A percentile compares a stretch with the other conserved stretches of the same genome.
Evolutionary conservation across 2,113 vertebrate genomes (phyloP).

Genomic region (Myocastor coypus): DNA sequence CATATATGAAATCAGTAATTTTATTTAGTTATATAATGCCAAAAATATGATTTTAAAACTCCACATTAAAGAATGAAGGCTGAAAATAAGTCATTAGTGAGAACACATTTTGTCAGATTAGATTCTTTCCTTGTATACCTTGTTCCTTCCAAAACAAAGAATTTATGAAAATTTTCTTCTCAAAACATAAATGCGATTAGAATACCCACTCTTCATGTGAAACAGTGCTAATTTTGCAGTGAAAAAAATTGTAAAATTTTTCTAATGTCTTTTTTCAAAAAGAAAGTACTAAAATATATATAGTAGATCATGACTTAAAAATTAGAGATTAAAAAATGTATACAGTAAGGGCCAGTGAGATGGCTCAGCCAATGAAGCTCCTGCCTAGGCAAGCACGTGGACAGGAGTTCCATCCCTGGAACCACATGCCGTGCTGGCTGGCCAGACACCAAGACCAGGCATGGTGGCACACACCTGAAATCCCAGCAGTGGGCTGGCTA

Average conservation of each 20-base stretch:
- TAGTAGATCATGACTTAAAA: slow-evolving; percentile 44
- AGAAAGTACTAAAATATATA: slow-evolving; percentile 17
- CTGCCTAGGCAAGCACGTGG: too few relatives aligned
- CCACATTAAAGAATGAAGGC: slow-evolving; percentile 80
- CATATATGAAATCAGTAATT: slow-evolving; percentile 82
- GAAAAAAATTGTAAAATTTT: background rate
- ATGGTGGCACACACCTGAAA: too few relatives aligned
- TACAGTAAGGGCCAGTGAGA: too few relatives aligned
- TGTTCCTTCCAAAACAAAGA: slow-evolving; percentile 82
- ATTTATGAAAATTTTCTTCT: slow-evolving; percentile 79
- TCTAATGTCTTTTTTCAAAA: slow-evolving; percentile 43
- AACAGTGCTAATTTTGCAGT: slow-evolving; percentile 12
- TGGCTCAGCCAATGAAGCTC: too few relatives aligned
- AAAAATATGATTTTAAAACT: slow-evolving; percentile 81
- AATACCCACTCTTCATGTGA: slow-evolving; percentile 15
- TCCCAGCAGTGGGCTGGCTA: too few relatives aligned
- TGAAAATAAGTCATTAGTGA: slow-evolving; percentile 81
- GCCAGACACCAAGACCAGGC: too few relatives aligned
- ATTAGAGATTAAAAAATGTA: slow-evolving; percentile 49
- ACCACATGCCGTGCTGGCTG: too few relatives aligned
- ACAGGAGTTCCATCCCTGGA: too few relatives aligned
- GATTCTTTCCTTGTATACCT: slow-evolving; percentile 83
- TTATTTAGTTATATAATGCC: slow-evolving; percentile 77
- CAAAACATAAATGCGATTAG: slow-evolving; percentile 48
- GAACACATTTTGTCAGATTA: slow-evolving; percentile 77